Evolutionary conservation across 1,140 invertebrate species (phyloP).

Genomic region (Drosophila tani): DNA sequence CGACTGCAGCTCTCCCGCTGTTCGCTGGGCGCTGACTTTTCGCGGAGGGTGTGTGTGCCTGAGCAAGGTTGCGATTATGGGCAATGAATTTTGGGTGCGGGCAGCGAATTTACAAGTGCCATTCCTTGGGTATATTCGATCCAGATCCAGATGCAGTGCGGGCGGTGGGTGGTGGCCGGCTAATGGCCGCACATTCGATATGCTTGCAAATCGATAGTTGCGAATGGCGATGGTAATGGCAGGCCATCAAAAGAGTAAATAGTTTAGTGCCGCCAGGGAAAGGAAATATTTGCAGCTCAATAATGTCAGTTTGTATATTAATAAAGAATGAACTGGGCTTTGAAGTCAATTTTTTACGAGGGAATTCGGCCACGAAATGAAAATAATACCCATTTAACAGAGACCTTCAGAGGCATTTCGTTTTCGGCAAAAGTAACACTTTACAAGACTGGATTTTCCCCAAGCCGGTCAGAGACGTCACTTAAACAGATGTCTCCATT

Average conservation of each 20-base stretch:
- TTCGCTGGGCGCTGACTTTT: constrained; percentile 29
- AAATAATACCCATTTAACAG: background rate
- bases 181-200: constrained; percentile 46
- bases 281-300: background rate
- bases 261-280: background rate
- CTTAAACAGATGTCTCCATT: constrained; percentile 32
- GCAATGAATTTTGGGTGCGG: constrained; percentile 46
- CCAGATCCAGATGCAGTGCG: constrained; percentile 2
- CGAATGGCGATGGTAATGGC: constrained; percentile 8
- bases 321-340: background rate
- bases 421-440: background rate
- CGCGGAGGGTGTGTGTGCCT: constrained; percentile 45
- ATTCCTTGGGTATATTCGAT: constrained; percentile 6
- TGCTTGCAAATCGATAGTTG: constrained; percentile 32
- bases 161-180: constrained; percentile 6
- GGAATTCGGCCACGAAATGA: too few species aligned
- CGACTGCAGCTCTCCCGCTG: constrained; percentile 31
- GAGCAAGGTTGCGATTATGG: constrained; percentile 53
- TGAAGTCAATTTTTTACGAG: too few species aligned
- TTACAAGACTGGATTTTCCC: constrained; percentile 24
- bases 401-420: background rate
- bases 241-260: constrained; percentile 12
- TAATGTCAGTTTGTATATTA: background rate
- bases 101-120: constrained; percentile 38
- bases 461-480: background rate